Conservation (phyloP, 2,888 invertebrate species). For the Choristoneura rosaceana region DNA sequence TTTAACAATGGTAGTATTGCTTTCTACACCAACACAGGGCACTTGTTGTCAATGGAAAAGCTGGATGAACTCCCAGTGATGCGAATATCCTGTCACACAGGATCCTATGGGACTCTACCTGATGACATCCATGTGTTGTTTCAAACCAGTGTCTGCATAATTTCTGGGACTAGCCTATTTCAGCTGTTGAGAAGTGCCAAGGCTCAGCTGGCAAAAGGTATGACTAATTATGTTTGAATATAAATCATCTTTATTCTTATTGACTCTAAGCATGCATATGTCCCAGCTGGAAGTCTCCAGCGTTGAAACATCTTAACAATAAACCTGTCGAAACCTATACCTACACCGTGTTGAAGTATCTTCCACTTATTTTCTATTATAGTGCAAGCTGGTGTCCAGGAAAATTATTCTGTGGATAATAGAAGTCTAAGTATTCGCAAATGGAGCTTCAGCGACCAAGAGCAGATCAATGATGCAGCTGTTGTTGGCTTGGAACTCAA, state of each 20-base stretch:
- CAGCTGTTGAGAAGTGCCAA: constrained; percentile 92
- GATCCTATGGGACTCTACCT: constrained; percentile 79
- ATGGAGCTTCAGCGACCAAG: constrained; percentile 93
- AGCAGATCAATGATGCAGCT: constrained; percentile 90
- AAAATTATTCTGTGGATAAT: constrained; percentile 80
- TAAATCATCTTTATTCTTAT: background rate
- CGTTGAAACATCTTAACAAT: too few relatives aligned
- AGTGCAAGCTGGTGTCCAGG: constrained; percentile 90
- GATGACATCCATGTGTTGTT: constrained; percentile 92
- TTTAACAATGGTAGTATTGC: constrained; percentile 93
- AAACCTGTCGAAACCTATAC: too few relatives aligned
- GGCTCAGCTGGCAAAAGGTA: constrained; percentile 92
- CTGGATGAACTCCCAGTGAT: constrained; percentile 93
- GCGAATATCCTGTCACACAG: constrained; percentile 91
- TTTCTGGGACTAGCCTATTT: constrained; percentile 92
- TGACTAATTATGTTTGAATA: constrained; percentile 3
- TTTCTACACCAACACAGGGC: constrained; percentile 96
- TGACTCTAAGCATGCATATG: background rate
- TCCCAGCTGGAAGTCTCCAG: too few relatives aligned
- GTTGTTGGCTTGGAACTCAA: constrained; percentile 90
- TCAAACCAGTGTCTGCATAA: constrained; percentile 89
- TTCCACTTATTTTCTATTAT: too few relatives aligned
- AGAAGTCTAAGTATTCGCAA: constrained; percentile 91
- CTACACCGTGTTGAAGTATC: too few relatives aligned
- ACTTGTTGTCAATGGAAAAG: constrained; percentile 92